A percentile compares a stretch with the other conserved stretches of the same genome.
phyloP scores from a whole-genome alignment of 2,113 vertebrate species.

The Amblyornis subalaris region DNA sequence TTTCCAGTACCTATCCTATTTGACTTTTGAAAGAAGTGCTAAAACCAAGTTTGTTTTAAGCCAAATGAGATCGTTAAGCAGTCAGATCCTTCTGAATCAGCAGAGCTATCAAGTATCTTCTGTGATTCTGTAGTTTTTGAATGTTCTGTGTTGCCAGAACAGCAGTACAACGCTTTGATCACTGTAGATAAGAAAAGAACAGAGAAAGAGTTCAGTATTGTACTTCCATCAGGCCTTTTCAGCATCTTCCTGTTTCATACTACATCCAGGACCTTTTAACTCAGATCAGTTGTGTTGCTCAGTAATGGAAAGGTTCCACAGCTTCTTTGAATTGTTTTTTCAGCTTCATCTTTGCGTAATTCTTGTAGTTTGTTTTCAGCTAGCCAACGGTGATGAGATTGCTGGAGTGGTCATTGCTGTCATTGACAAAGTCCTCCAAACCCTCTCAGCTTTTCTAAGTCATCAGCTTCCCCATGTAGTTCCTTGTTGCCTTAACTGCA shows the following conservation, averaged over 20 bases:
- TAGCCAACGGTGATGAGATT: neutral
- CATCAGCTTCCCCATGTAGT: neutral
- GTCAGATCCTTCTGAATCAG: neutral
- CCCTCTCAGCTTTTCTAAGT: neutral
- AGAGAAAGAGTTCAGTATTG: neutral
- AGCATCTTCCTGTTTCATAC: constrained; percentile 1
- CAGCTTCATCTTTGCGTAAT: neutral
- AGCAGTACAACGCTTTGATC: neutral
- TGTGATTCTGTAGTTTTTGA: neutral
- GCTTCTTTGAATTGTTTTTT: constrained; percentile 4
- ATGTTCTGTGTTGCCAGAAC: neutral
- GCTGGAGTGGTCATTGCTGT: neutral
- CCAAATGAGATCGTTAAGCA: rapidly evolving
- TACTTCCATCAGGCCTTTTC: neutral
- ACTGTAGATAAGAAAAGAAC: neutral
- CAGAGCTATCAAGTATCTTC: neutral
- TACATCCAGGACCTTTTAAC: neutral
- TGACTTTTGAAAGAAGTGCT: neutral
- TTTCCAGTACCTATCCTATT: neutral
- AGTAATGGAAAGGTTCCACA: neutral
- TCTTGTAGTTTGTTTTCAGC: neutral
- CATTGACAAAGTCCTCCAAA: neutral
- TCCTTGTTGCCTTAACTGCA: neutral
- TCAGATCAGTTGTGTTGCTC: neutral
- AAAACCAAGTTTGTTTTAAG: neutral